phyloP scores from a whole-genome alignment of 2,797 vertebrate genomes.

The Hemitrygon akajei region DNA sequence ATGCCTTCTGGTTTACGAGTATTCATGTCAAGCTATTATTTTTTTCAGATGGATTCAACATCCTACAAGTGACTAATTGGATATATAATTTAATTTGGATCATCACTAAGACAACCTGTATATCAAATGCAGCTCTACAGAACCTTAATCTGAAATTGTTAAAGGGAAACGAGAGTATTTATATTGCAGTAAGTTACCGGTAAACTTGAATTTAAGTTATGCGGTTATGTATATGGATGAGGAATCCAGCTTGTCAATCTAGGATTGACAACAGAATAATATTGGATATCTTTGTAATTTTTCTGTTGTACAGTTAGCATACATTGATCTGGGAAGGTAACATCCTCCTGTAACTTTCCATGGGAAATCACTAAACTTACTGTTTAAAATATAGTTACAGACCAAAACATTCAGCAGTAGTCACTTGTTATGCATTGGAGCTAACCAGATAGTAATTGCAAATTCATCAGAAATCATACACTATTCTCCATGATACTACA shows the following conservation, averaged over 20 bases:
- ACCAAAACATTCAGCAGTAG: background rate
- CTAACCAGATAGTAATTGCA: background rate
- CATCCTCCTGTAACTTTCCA: background rate
- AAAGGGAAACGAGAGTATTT: background rate
- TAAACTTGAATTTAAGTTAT: background rate
- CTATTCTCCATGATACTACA: background rate
- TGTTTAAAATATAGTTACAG: background rate
- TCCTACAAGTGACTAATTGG: background rate
- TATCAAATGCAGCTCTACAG: background rate
- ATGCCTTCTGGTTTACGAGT: background rate
- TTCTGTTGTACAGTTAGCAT: background rate
- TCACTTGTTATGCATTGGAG: no score
- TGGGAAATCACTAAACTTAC: background rate
- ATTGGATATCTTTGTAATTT: background rate
- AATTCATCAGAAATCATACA: background rate
- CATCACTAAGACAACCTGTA: background rate
- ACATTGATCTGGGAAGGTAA: background rate
- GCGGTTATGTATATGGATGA: background rate
- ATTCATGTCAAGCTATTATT: background rate
- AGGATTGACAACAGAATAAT: background rate
- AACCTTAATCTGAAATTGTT: background rate
- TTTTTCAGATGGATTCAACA: background rate
- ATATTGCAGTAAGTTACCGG: background rate
- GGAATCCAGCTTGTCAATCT: background rate
- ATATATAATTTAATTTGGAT: background rate